Percentiles rank a stretch among this genome's conserved stretches.
Conservation (phyloP, 2,797 vertebrate species). For the Malurus splendens region DNA sequence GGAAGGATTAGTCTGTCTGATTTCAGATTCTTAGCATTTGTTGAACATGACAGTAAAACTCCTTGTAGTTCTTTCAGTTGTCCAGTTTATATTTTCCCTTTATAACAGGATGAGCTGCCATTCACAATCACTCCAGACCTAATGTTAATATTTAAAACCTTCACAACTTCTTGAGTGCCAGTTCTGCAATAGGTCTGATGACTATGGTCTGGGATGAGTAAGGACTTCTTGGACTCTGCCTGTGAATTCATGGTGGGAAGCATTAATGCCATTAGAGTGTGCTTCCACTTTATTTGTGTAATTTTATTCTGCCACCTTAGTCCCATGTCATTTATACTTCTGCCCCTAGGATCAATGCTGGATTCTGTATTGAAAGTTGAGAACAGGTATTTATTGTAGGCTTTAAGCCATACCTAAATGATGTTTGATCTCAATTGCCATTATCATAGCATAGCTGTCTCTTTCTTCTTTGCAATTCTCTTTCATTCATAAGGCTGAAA, state of each 20-base stretch:
- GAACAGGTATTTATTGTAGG: slow-evolving; percentile 23
- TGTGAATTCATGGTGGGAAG: not conserved
- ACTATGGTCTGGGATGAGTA: not conserved
- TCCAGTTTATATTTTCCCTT: not conserved
- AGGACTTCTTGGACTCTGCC: not conserved
- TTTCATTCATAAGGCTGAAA: slow-evolving; percentile 41
- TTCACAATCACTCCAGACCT: not conserved
- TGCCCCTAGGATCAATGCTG: not conserved
- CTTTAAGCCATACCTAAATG: slow-evolving; percentile 20
- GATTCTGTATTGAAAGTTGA: not conserved
- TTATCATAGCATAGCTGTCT: slow-evolving; percentile 9
- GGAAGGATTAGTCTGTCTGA: not conserved
- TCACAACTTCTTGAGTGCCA: not conserved
- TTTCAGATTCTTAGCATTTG: not conserved
- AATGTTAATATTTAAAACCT: not conserved
- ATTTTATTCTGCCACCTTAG: slow-evolving; percentile 1
- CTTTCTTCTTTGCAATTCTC: slow-evolving; percentile 16
- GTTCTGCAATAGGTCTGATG: not conserved
- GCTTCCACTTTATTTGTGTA: not conserved
- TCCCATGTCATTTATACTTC: not conserved
- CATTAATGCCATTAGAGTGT: not conserved
- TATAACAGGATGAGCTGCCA: not conserved
- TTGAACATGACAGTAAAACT: not conserved
- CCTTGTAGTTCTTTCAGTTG: not conserved
- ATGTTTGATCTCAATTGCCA: slow-evolving; percentile 10